Evolutionary conservation across 1,140 invertebrate genomes (phyloP).

Genomic region (Solenopsis fugax): DNA sequence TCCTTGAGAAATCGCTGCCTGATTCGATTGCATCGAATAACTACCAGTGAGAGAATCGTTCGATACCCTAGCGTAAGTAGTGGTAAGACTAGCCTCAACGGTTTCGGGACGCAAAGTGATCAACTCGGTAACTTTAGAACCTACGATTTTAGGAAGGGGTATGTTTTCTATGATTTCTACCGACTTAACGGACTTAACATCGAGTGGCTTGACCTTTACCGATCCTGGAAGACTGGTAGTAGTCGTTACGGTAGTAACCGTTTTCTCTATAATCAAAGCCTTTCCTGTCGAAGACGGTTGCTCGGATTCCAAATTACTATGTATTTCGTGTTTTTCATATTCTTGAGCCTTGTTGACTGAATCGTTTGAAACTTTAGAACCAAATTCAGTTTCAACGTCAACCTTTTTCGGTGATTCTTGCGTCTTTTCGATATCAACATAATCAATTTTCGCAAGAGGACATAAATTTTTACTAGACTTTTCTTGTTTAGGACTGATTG

Average conservation of each 20-base stretch:
- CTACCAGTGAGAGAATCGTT: conserved; percentile 56
- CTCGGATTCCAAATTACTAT: neutral
- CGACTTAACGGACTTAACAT: conserved; percentile 72
- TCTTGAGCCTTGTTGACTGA: neutral
- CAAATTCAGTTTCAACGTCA: conserved; percentile 14
- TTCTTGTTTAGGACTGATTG: conserved; percentile 16
- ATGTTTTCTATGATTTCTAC: conserved; percentile 77
- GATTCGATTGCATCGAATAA: conserved; percentile 2
- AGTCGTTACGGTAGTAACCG: conserved; percentile 73
- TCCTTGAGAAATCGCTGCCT: neutral
- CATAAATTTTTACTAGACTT: neutral
- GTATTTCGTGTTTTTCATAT: neutral
- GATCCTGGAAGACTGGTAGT: conserved; percentile 51
- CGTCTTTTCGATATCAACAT: neutral
- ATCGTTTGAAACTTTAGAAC: conserved; percentile 24
- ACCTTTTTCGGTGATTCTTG: neutral
- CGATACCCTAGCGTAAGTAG: conserved; percentile 79
- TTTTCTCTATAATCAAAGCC: conserved; percentile 76
- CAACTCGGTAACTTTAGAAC: conserved; percentile 76
- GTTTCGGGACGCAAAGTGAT: conserved; percentile 81
- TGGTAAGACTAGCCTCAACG: conserved; percentile 82
- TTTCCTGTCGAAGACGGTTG: conserved; percentile 53
- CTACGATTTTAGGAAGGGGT: conserved; percentile 69
- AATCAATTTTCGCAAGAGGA: neutral
- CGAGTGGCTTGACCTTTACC: conserved; percentile 65